Conservation (phyloP, 2,113 vertebrate genomes). For the Eublepharis macularius region DNA sequence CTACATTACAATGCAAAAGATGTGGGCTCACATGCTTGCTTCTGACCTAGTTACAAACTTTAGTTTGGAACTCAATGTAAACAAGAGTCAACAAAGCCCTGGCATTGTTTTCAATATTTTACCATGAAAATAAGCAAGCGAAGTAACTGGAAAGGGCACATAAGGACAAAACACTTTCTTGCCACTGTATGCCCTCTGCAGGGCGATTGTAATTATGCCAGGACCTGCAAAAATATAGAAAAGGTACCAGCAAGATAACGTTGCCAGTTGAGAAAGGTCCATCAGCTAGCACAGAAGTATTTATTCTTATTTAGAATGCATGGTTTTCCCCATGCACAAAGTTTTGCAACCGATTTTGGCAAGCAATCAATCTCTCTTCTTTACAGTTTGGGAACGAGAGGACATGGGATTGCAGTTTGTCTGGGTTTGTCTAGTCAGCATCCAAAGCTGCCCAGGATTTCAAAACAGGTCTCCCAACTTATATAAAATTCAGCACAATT, state of each 20-base stretch:
- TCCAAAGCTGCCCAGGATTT: not conserved
- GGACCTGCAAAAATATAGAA: not conserved
- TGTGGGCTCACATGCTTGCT: not conserved
- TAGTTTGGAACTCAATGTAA: not conserved
- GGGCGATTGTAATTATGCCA: not conserved
- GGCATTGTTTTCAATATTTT: slow-evolving; percentile 21
- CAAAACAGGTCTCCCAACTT: not conserved
- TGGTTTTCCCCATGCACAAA: not conserved
- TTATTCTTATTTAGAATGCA: not conserved
- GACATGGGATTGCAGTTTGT: not conserved
- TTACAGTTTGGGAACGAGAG: not conserved
- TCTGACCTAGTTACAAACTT: not conserved
- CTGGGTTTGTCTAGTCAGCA: not conserved
- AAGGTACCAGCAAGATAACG: no score
- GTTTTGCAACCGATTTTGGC: not conserved
- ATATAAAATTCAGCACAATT: not conserved
- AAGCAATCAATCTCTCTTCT: not conserved
- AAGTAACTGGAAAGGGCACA: not conserved
- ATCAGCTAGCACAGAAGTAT: not conserved
- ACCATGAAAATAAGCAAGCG: not conserved
- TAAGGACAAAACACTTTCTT: slow-evolving; percentile 16
- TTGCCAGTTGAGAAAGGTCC: not conserved
- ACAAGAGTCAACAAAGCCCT: not conserved
- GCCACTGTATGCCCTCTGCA: slow-evolving; percentile 51
- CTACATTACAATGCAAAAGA: not conserved